Evolutionary conservation across 2,797 vertebrate genomes (phyloP).

Genomic region (Microcaecilia unicolor): DNA sequence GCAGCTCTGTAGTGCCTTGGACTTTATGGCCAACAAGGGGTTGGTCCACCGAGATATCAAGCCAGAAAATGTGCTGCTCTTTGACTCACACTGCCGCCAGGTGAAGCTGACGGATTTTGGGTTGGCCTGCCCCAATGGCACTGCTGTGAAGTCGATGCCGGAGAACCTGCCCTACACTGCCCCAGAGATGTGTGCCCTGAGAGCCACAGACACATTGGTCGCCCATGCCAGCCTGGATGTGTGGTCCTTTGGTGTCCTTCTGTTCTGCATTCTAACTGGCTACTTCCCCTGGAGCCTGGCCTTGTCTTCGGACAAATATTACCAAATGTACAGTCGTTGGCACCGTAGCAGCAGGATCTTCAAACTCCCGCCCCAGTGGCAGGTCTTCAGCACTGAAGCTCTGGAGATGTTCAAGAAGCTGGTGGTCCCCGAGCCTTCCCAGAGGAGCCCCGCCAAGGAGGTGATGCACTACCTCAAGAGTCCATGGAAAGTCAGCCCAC

Average conservation of each 20-base stretch:
- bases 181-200: slow-evolving; percentile 62
- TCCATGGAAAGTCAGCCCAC: neutral
- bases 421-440: slow-evolving; percentile 42
- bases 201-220: slow-evolving; percentile 42
- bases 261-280: slow-evolving; percentile 69
- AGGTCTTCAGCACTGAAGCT: slow-evolving; percentile 52
- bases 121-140: slow-evolving; percentile 64
- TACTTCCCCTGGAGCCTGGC: slow-evolving; percentile 71
- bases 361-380: slow-evolving; percentile 56
- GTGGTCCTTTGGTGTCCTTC: slow-evolving; percentile 67
- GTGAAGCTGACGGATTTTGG: slow-evolving; percentile 74
- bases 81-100: slow-evolving; percentile 56
- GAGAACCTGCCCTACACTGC: slow-evolving; percentile 68
- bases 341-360: slow-evolving; percentile 8
- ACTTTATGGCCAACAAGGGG: slow-evolving; percentile 64
- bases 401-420: slow-evolving; percentile 64
- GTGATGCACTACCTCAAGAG: slow-evolving; percentile 48
- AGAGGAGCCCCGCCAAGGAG: slow-evolving; percentile 43
- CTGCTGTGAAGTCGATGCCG: slow-evolving; percentile 55
- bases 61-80: slow-evolving; percentile 67
- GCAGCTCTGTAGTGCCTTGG: slow-evolving; percentile 64
- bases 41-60: slow-evolving; percentile 71
- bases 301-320: slow-evolving; percentile 51
- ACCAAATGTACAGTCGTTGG: slow-evolving; percentile 64
- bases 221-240: slow-evolving; percentile 66